Evolutionary conservation across 1,140 invertebrate genomes (phyloP).

Genomic region (Plodia interpunctella): DNA sequence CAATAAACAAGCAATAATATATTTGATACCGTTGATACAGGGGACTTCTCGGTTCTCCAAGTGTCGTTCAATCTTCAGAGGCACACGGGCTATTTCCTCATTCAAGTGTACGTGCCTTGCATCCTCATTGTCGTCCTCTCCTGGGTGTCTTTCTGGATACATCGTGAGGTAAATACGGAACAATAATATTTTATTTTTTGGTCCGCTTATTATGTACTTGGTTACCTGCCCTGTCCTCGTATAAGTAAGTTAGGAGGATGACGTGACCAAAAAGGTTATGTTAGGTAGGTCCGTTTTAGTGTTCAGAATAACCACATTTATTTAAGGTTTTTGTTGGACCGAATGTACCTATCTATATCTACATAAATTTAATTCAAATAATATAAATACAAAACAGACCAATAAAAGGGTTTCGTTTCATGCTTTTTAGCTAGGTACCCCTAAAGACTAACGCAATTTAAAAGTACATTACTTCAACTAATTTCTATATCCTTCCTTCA

Average conservation of each 20-base stretch:
- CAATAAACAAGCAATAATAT: not conserved
- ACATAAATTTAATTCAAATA: no score
- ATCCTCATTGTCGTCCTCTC: slow-evolving; percentile 95
- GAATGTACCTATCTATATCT: no score
- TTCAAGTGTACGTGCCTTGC: slow-evolving; percentile 96
- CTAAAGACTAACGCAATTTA: no score
- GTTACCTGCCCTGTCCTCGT: not conserved
- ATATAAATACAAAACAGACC: no score
- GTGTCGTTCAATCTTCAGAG: slow-evolving; percentile 95
- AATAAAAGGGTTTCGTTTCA: no score
- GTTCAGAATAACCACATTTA: no score
- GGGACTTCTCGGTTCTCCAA: slow-evolving; percentile 92
- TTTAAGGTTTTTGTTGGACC: no score
- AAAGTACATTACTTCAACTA: no score
- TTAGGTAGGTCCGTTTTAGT: no score
- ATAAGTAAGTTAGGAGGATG: not conserved
- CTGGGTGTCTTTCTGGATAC: slow-evolving; percentile 98
- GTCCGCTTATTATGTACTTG: not conserved
- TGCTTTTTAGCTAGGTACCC: no score
- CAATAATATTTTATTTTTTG: slow-evolving; percentile 6
- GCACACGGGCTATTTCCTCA: slow-evolving; percentile 95
- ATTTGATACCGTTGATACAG: slow-evolving; percentile 57
- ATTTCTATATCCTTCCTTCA: not conserved
- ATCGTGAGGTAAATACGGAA: slow-evolving; percentile 85
- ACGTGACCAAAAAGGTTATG: not conserved